Evolutionary conservation across 2,113 vertebrate genomes (phyloP).

Genomic region (Apodemus speciosus): DNA sequence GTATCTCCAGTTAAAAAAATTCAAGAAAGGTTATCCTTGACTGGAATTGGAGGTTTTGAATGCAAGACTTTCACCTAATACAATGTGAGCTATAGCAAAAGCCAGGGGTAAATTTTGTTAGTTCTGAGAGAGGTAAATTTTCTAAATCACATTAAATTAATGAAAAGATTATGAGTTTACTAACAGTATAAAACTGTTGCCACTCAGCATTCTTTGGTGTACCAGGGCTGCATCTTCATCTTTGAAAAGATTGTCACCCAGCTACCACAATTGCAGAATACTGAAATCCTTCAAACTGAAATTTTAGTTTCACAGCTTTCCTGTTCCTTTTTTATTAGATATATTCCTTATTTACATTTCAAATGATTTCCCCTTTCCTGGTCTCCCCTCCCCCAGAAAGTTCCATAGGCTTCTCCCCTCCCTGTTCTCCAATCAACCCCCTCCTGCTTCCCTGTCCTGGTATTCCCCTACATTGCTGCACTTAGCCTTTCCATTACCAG

Average conservation of each 20-base stretch:
- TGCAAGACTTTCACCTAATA: background rate
- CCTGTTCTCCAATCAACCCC: too few species aligned
- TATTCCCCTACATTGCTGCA: too few species aligned
- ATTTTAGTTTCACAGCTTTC: background rate
- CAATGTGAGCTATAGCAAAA: too few species aligned
- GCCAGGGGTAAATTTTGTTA: background rate
- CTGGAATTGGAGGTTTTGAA: background rate
- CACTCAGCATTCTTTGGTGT: background rate
- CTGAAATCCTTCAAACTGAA: background rate
- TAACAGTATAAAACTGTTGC: background rate
- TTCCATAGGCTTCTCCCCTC: too few species aligned
- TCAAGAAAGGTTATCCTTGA: background rate
- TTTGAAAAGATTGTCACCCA: background rate
- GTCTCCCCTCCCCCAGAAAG: too few species aligned
- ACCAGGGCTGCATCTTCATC: rapidly evolving
- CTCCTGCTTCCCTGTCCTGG: too few species aligned
- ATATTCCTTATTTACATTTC: too few species aligned
- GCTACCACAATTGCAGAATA: background rate
- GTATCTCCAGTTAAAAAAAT: too few species aligned
- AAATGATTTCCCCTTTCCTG: too few species aligned
- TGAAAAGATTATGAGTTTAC: background rate
- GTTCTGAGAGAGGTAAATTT: background rate
- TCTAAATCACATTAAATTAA: background rate
- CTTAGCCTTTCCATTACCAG: too few species aligned
- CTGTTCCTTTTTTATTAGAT: too few species aligned